These are phyloP conservation scores for Zaprionus camerounensis DNA, from an alignment of 1,140 invertebrate species.

Conservation along the genomic window DNA sequence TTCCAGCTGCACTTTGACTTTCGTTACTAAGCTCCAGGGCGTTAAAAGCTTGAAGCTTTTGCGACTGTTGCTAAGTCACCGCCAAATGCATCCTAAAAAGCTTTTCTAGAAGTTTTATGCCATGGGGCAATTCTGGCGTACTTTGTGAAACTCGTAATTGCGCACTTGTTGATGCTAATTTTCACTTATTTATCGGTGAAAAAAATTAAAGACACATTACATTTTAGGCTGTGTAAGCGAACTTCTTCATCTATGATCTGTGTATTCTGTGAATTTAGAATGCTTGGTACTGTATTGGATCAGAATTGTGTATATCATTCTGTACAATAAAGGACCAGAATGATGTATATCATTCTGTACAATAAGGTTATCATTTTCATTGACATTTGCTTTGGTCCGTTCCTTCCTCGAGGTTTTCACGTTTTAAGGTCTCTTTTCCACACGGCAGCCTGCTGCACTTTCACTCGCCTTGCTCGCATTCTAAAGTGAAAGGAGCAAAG, in stretches of 20 bases:
- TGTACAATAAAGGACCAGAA: background rate
- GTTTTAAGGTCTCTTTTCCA: conserved; percentile 3
- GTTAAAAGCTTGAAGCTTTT: conserved; percentile 40
- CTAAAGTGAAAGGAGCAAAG: conserved; percentile 70
- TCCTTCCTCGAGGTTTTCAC: background rate
- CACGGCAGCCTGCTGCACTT: conserved; percentile 45
- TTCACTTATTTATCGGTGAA: background rate
- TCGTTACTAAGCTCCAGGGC: conserved; percentile 39
- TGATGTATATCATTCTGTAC: background rate
- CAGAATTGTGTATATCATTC: background rate
- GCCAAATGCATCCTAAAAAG: conserved; percentile 38
- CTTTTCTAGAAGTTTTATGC: conserved; percentile 22
- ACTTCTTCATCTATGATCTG: background rate
- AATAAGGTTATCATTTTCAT: conserved; percentile 7
- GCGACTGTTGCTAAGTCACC: conserved; percentile 24
- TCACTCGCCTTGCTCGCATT: conserved; percentile 59
- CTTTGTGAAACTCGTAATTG: background rate
- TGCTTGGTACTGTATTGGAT: too few species aligned
- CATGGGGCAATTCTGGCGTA: background rate
- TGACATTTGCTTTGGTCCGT: too few species aligned
- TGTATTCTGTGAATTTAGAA: background rate
- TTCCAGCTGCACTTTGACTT: conserved; percentile 47
- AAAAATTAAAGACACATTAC: background rate
- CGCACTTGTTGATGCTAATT: conserved; percentile 63
- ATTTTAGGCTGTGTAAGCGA: background rate